Evolutionary conservation across 2,797 vertebrate genomes (phyloP), one percentile per base, ranked within the genome.

Genomic region (Microtus agrestis): DNA sequence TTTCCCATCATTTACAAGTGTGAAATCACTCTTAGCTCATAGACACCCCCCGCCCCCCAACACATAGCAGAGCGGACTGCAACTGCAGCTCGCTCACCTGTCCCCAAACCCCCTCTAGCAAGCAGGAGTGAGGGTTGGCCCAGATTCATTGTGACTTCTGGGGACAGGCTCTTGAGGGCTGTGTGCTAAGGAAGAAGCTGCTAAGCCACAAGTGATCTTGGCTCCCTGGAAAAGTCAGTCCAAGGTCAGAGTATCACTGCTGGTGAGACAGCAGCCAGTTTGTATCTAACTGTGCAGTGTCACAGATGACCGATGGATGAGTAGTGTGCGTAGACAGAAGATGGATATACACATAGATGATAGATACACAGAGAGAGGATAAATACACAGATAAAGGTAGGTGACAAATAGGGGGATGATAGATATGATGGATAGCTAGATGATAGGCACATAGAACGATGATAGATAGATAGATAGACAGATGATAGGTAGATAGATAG

Each of bases 11-110:
- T 51, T 87, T 31, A 6, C 37, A 43, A 56, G 19, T 54, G n/a
- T 9, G 19, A 82, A 81, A 25, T 48, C 25, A 6, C 17, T 46
- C 17, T 69, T 25, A n/a, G 46, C 54, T 73, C 25, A 5, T 0
- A 29, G 51, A 23, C 37, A 46, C 46, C 46, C 46, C 46, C 46
- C 1, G 1, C 82, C 13, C 5, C 12, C 23, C 3, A 13, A 63
- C 6, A 14, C 1, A 12, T 54, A 19, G 21, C 56, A 2, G 5
- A 31, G 1, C 1, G 13, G 43, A 6, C 31, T 10, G 21, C 12
- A 0, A 14, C 17, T 17, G 0, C 9, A 29, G 77, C 34, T 27
- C 2, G 9, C 29, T 46, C 2, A 12, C 31, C 48, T 54, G 51
- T 8, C 40, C 63, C 51, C 6, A 6, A 31, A 34, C 43, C 25